These are phyloP conservation scores for Lagopus leucura DNA, from an alignment of 2,113 vertebrate species.

Conservation along the genomic window DNA sequence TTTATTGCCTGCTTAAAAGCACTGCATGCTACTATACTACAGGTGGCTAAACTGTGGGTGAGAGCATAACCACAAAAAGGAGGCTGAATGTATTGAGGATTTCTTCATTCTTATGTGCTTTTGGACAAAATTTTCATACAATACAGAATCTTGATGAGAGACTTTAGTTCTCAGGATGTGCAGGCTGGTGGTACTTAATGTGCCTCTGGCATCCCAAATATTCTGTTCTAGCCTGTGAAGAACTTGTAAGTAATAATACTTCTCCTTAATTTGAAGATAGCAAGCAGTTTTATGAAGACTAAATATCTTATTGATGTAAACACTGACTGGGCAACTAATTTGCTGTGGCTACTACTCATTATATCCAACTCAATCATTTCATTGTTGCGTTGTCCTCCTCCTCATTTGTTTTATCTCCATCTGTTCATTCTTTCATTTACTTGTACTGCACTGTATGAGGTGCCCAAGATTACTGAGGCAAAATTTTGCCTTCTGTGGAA, in stretches of 20 bases:
- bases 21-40: not conserved
- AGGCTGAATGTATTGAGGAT: not conserved
- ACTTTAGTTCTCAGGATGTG: not conserved
- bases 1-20: not conserved
- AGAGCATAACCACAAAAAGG: not conserved
- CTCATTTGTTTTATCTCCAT: constrained; percentile 29
- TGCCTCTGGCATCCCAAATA: not conserved
- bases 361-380: constrained; percentile 19
- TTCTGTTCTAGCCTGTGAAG: not conserved
- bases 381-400: constrained; percentile 17
- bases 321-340: constrained; percentile 19
- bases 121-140: not conserved
- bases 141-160: not conserved
- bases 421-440: not conserved
- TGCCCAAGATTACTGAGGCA: not conserved
- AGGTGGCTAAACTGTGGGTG: not conserved
- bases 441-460: not conserved
- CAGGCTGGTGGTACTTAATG: not conserved
- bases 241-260: not conserved
- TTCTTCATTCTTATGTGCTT: not conserved
- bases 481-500: not conserved
- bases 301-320: constrained; percentile 48
- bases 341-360: constrained; percentile 20
- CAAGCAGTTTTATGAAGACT: constrained; percentile 7
- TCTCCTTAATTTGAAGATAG: not conserved